Base-by-base conservation (phyloP, 2,888 invertebrate genomes). In the Caenorhabditis virilis region DNA sequence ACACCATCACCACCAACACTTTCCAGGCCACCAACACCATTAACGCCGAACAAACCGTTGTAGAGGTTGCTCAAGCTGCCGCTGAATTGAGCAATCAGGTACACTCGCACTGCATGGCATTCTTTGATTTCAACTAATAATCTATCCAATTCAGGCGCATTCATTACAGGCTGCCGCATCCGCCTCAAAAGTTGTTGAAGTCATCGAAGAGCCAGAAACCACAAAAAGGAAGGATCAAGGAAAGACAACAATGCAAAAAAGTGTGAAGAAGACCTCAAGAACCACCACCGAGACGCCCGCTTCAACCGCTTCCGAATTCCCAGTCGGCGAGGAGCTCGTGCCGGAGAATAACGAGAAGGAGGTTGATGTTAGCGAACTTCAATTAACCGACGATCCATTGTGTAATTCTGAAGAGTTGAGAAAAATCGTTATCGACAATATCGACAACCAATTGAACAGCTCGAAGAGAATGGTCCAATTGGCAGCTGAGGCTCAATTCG, bases 321-420 rank as follows among this genome's bases (percentile, higher is more conserved):
- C 58, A 56, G 50, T 55, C 15, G 62, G 63, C 42, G 66, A 56
- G 43, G 75, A 72, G 33, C 23, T 64, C 15, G 55, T 64, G n/a
- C 51, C 64, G 36, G 64, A 64, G n/a, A 55, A 45, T 25, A 55
- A 50, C 22, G 72, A 72, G 36, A 66, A 66, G 47, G 60, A 69
- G 27, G 66, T 76, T 23, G 76, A 76, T 60, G 69, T 77, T 55
- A 55, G 69, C 30, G 61, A 72, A 41, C 64, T 81, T 43, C 75
- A 76, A 46, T 60, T 81, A 35, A 77, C 77, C 54, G 78, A 81
- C 46, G 80, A 81, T 52, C 74, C 78, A 43, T 77, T 80, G 38
- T 81, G 81, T 71, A 81, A 81, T 58, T 75, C 73, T 39, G 81
- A 80, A 20, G 80, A 80, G 33, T 70, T 80, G 48, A 66, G 79